Percentiles rank a stretch among this genome's conserved stretches.
Evolutionary conservation across 2,888 invertebrate genomes (phyloP).

Genomic region (Stomorhina lunata): DNA sequence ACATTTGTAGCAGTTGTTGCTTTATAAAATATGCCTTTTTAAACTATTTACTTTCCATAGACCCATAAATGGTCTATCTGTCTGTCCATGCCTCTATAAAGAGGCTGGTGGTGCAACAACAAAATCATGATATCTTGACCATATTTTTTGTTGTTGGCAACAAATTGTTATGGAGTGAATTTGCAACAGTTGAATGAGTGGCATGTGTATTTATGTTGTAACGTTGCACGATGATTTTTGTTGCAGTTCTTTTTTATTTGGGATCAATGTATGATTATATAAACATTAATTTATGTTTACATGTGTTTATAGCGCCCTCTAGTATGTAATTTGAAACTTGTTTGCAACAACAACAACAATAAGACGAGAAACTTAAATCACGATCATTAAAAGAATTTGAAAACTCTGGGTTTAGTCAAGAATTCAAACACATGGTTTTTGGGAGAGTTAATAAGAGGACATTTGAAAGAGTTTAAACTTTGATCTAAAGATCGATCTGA

Average conservation of each 20-base stretch:
- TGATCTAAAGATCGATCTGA: no score
- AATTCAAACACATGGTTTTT: background rate
- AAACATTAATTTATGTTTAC: slow-evolving; percentile 68
- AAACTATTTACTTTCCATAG: slow-evolving; percentile 31
- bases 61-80: slow-evolving; percentile 22
- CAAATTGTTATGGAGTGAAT: no score
- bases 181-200: slow-evolving; percentile 12
- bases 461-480: background rate
- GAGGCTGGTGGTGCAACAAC: slow-evolving; percentile 1
- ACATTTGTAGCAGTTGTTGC: background rate
- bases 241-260: background rate
- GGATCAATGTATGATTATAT: slow-evolving; percentile 42
- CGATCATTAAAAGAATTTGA: slow-evolving; percentile 44
- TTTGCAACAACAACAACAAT: slow-evolving; percentile 69
- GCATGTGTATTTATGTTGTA: slow-evolving; percentile 21
- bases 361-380: slow-evolving; percentile 51
- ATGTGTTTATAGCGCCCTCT: slow-evolving; percentile 72
- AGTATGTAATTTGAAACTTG: slow-evolving; percentile 76
- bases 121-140: slow-evolving; percentile 41
- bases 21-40: background rate
- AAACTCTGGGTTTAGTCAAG: background rate
- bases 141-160: background rate
- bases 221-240: background rate
- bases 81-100: no score
- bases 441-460: background rate